Percentiles rank a stretch among this genome's conserved stretches.
Conservation (phyloP, 2,888 invertebrate genomes). For the Epistrophella euchroma region DNA sequence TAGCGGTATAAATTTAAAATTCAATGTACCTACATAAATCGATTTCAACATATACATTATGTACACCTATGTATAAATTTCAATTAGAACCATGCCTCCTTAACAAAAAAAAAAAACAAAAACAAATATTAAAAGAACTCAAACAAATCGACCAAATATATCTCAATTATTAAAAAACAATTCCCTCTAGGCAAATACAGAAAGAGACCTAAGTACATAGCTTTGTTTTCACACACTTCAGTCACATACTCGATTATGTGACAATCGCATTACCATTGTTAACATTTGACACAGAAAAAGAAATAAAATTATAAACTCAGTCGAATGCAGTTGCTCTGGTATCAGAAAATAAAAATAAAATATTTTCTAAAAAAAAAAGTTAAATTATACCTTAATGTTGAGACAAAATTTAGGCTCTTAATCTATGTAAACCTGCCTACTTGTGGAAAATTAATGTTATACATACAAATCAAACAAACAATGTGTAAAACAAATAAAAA, state of each 20-base stretch:
- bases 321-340: not conserved
- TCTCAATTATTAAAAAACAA: slow-evolving; percentile 1
- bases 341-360: too few relatives aligned
- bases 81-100: not conserved
- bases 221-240: not conserved
- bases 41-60: too few relatives aligned
- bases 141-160: not conserved
- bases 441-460: too few relatives aligned
- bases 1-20: not conserved
- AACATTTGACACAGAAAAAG: not conserved
- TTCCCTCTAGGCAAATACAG: not conserved
- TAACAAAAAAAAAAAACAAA: not conserved
- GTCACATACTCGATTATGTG: not conserved
- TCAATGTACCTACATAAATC: not conserved
- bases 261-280: slow-evolving; percentile 5
- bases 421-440: too few relatives aligned
- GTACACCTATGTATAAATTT: not conserved
- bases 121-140: not conserved
- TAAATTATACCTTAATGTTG: too few relatives aligned
- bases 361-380: too few relatives aligned
- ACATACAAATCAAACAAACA: too few relatives aligned
- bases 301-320: not conserved
- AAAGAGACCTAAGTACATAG: too few relatives aligned
- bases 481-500: too few relatives aligned
- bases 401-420: too few relatives aligned